Evolutionary conservation across 2,888 invertebrate species (phyloP), one percentile per base, ranked within the genome.

Genomic region (Ischnus inquisitorius): DNA sequence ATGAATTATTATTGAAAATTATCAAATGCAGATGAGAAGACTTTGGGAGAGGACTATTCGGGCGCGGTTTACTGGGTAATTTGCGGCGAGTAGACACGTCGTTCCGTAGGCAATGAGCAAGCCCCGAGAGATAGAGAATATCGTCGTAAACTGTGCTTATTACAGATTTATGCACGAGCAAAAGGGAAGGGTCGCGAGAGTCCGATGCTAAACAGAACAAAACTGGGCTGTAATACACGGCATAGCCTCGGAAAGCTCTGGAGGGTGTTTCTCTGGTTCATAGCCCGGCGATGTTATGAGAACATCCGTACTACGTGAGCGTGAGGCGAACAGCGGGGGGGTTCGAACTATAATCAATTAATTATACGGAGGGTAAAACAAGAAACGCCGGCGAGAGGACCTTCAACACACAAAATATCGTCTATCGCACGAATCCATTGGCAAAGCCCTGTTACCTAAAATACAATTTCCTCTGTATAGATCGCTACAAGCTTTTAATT

Each of bases 271-370:
- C 76, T 19, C 51, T 54, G 75, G 54, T 78, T 78, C 62, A 54
- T 34, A 41, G 82, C 71, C 25, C 43, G 48, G 69, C 28, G 57
- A 22, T 62, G 48, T 71, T 74, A 67, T 67, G 74, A 72, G 67
- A 41, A 39, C 14, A 72, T 74, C 62, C 60, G 67, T 28, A 54
- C 68, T 62, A 28, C 22, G 57, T 64, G 69, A 71, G 69, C 67
- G 71, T 51, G 75, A 75, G 71, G 19, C 16, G 75, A 65, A 57
- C 41, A 57, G 41, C 34, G 43, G 54, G 87, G 87, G 87, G 88
- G 86, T 89, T 88, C 90, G 87, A 89, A 89, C 90, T 89, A 89
- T 90, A 91, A 92, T 92, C 91, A 91, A 92, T 92, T 91, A 92
- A 91, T 90, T 46, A 64, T 74, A 68, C 72, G 28, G 79, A 76